phyloP scores from a whole-genome alignment of 2,888 invertebrate species.

The Eupithecia vulgata region DNA sequence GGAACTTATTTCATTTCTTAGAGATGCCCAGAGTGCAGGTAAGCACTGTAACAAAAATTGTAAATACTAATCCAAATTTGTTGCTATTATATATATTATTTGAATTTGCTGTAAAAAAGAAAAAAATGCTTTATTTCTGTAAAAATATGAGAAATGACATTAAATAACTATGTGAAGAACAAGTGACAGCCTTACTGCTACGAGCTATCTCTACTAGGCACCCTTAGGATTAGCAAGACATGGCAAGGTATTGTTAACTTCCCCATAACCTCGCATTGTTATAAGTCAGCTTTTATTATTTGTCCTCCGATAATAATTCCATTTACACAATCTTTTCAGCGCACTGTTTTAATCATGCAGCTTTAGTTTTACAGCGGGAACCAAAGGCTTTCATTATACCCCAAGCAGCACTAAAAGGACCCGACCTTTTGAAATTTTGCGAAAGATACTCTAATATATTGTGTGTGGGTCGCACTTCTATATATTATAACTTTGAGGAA shows the following conservation, averaged over 20 bases:
- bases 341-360: neutral
- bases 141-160: neutral
- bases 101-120: too few species aligned
- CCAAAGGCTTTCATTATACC: conserved; percentile 8
- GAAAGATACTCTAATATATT: neutral
- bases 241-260: neutral
- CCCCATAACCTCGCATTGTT: neutral
- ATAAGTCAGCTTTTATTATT: neutral
- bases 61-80: too few species aligned
- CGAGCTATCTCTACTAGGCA: neutral
- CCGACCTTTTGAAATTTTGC: neutral
- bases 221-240: neutral
- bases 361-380: conserved; percentile 2
- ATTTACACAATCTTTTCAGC: conserved; percentile 4
- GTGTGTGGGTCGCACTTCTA: neutral
- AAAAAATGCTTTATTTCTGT: too few species aligned
- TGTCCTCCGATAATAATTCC: neutral
- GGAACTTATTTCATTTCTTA: too few species aligned
- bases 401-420: neutral
- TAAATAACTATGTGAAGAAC: neutral
- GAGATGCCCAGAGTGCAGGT: too few species aligned
- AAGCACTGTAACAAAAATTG: too few species aligned
- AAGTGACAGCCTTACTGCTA: neutral
- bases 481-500: neutral
- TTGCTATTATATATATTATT: too few species aligned